Conservation (phyloP, 1,140 invertebrate species). For the Venturia canescens region DNA sequence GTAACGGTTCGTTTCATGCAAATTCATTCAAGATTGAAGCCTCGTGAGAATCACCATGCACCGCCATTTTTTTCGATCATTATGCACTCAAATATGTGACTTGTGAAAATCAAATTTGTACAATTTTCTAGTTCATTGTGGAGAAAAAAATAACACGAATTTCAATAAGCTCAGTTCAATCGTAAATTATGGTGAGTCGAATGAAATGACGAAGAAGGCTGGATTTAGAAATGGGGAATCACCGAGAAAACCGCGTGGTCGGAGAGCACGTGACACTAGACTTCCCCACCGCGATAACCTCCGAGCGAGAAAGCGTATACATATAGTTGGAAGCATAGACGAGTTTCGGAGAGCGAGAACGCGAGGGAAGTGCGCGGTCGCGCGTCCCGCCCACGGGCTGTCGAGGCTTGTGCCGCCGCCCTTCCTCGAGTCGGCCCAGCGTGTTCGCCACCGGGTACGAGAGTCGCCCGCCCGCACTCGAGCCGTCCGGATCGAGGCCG, state of each 20-base stretch:
- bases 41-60: not conserved
- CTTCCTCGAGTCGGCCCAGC: constrained; percentile 44
- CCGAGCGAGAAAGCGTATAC: not conserved
- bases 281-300: constrained; percentile 44
- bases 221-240: not conserved
- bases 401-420: constrained; percentile 48
- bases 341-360: constrained; percentile 22
- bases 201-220: not conserved
- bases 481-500: constrained; percentile 61
- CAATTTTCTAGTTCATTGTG: too few relatives aligned
- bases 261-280: constrained; percentile 46
- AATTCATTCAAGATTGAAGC: not conserved
- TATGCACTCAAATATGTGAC: too few relatives aligned
- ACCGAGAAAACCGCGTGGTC: constrained; percentile 49
- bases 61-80: not conserved
- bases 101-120: too few relatives aligned
- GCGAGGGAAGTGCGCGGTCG: constrained; percentile 56
- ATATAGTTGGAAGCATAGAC: not conserved
- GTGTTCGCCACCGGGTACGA: constrained; percentile 43
- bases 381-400: constrained; percentile 67
- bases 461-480: constrained; percentile 60
- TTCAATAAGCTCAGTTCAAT: not conserved
- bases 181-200: not conserved
- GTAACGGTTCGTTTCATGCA: not conserved
- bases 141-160: too few relatives aligned